A percentile compares a stretch with the other conserved stretches of the same genome.
phyloP scores from a whole-genome alignment of 2,888 invertebrate genomes.

The Phorcus lineatus region DNA sequence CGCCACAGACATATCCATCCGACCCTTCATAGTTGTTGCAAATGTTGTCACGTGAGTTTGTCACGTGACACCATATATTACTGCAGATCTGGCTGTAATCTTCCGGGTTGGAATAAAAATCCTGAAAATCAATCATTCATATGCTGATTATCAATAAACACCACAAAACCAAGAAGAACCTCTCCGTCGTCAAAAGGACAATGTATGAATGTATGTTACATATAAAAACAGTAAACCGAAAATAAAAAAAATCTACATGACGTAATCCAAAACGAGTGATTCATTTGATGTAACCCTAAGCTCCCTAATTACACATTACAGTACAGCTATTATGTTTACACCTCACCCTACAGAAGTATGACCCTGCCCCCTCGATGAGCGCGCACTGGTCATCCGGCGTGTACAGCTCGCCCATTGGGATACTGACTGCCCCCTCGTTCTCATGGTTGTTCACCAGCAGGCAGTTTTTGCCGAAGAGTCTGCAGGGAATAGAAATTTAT shows the following conservation, averaged over 20 bases:
- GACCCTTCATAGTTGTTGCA: constrained; percentile 39
- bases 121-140: constrained; percentile 27
- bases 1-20: constrained; percentile 50
- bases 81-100: constrained; percentile 37
- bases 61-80: constrained; percentile 43
- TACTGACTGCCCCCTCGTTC: neutral
- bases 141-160: too few relatives aligned
- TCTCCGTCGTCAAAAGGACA: too few relatives aligned
- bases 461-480: neutral
- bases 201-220: too few relatives aligned
- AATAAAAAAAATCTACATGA: too few relatives aligned
- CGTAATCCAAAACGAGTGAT: too few relatives aligned
- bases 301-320: too few relatives aligned
- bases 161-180: too few relatives aligned
- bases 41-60: constrained; percentile 22
- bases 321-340: too few relatives aligned
- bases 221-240: too few relatives aligned
- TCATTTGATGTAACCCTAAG: too few relatives aligned
- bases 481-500: too few relatives aligned
- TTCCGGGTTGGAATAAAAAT: constrained; percentile 26
- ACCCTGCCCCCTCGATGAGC: constrained; percentile 45
- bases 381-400: constrained; percentile 52
- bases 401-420: constrained; percentile 45
- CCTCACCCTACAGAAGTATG: constrained; percentile 57
- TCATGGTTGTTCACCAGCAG: neutral